These are phyloP conservation scores for Trichosurus vulpecula DNA, from an alignment of 2,797 vertebrate genomes.

Conservation along the genomic window DNA sequence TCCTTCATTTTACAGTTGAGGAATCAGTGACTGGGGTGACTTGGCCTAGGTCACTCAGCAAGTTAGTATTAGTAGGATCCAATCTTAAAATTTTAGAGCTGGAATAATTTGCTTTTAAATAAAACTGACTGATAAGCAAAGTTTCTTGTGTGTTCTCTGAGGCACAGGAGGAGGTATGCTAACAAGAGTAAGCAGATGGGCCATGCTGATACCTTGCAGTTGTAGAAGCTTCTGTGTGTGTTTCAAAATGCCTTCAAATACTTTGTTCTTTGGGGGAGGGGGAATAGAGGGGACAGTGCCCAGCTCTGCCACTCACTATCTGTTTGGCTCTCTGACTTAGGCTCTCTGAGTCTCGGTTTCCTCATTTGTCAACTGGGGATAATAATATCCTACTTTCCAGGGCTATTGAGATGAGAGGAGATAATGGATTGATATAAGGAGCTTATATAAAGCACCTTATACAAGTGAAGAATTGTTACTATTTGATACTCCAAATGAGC, in stretches of 20 bases:
- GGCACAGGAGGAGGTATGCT: background rate
- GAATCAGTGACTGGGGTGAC: background rate
- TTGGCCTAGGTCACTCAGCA: background rate
- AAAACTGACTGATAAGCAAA: background rate
- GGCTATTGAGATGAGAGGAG: slow-evolving; percentile 19
- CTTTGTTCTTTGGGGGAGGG: background rate
- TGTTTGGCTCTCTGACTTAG: background rate
- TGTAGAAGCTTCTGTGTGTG: background rate
- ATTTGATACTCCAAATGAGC: background rate
- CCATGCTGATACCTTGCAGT: background rate
- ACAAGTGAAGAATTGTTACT: slow-evolving; percentile 41
- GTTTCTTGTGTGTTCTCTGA: background rate
- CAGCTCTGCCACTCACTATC: background rate
- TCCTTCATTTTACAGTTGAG: background rate
- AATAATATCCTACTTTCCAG: slow-evolving; percentile 24
- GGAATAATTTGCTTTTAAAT: slow-evolving; percentile 30
- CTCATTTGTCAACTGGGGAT: slow-evolving; percentile 18
- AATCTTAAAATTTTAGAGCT: slow-evolving; percentile 48
- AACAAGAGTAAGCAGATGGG: background rate
- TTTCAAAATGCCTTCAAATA: background rate
- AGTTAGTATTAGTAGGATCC: background rate
- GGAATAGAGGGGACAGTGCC: background rate
- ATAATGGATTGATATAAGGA: background rate
- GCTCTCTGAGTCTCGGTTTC: slow-evolving; percentile 12
- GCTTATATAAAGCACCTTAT: slow-evolving; percentile 28